Evolutionary conservation across 2,888 invertebrate genomes (phyloP), one percentile per base, ranked within the genome.

Genomic region (Papilio demoleus): DNA sequence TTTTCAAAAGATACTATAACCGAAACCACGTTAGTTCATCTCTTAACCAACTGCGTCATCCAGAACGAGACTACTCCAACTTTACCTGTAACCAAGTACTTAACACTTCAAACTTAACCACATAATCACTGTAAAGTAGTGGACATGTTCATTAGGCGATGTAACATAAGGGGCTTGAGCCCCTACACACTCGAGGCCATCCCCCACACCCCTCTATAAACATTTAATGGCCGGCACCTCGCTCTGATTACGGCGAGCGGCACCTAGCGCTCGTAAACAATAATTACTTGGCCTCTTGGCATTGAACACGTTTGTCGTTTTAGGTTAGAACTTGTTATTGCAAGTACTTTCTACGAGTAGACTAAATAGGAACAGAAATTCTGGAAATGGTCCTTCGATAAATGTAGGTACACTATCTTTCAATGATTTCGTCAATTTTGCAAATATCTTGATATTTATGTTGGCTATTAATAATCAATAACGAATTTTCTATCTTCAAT

Each of bases 121-220:
- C 53, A 53, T 24, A 50, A 24, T 50, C 50, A 50, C 12, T 22
- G 53, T 27, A 53, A 50, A 27, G 27, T 53, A 53, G 27, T 50
- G 24, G 12, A 53, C 34, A 42, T 4, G 34, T 47, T 63, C 64
- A 22, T 38, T 58, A 58, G 34, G 34, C 24, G 34, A 65, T n/a
- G 45, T 61, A 27, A 42, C 40, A 40, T 42, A 42, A 61, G 45
- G 27, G 31, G 27, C 62, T 17, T 19, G n/a, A 42, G 9, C 31
- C 47, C 47, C 45, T 12, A 24, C 24, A 50, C 59, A 47, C 47
- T 42, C 45, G 59, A 59, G 34, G 45, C 38, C 59, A 36, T 19
- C 24, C 65, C 34, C 34, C n/a, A n/a, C 36, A 31, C 58, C n/a
- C 65, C 59, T 59, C 59, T 34, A 66, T 60, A 59, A 66, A 66